phyloP scores from a whole-genome alignment of 1,140 invertebrate species.

The Lasaia peninsularis region DNA sequence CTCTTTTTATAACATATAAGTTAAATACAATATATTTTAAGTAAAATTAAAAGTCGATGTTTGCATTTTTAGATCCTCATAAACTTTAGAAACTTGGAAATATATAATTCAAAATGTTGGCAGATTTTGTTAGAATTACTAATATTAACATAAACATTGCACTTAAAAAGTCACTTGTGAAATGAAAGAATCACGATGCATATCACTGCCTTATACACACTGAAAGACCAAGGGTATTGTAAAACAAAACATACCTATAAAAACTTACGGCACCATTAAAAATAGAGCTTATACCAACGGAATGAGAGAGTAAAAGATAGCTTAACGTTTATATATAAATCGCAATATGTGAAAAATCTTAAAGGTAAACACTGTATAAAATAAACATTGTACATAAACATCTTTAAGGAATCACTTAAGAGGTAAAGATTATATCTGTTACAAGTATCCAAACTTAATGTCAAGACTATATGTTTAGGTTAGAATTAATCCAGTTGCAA shows the following conservation, averaged over 20 bases:
- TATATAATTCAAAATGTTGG: too few species aligned
- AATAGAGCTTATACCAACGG: conserved; percentile 36
- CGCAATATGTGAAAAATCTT: conserved; percentile 35
- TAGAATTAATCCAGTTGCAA: too few species aligned
- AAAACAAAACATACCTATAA: neutral
- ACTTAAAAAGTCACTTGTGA: neutral
- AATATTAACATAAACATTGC: neutral
- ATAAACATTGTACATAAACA: conserved; percentile 43
- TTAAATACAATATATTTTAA: too few species aligned
- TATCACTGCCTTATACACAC: neutral
- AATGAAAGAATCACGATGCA: neutral
- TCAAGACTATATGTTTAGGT: too few species aligned
- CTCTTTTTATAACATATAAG: too few species aligned
- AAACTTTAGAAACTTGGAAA: too few species aligned
- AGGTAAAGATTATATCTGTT: too few species aligned
- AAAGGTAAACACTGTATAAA: conserved; percentile 51
- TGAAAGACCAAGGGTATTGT: neutral
- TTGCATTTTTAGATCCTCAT: too few species aligned
- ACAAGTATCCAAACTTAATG: neutral
- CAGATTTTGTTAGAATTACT: too few species aligned
- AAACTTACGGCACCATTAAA: conserved; percentile 21
- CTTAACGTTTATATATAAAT: conserved; percentile 45
- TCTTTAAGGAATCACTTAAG: conserved; percentile 33
- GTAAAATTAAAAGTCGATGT: too few species aligned
- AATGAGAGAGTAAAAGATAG: conserved; percentile 60